Evolutionary conservation across 2,888 invertebrate species (phyloP).

Genomic region (Orthosia gothica): DNA sequence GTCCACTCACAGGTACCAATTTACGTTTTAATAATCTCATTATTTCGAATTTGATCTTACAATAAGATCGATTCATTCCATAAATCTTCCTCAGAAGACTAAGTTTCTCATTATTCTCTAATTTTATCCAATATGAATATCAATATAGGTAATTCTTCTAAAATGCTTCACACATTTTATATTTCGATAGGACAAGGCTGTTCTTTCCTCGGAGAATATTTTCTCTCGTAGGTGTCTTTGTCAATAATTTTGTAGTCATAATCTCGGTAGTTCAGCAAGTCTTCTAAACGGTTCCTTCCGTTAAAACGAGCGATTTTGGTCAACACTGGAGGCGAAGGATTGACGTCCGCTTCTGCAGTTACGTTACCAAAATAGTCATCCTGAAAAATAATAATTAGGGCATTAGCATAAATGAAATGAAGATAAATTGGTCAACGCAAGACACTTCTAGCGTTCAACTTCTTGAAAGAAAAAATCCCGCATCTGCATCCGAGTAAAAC

Average conservation of each 20-base stretch:
- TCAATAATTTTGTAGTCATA: constrained; percentile 83
- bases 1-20: constrained; percentile 5
- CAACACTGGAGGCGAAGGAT: constrained; percentile 80
- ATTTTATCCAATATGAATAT: constrained; percentile 13
- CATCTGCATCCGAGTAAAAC: not conserved
- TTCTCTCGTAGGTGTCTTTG: constrained; percentile 77
- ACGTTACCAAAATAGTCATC: constrained; percentile 84
- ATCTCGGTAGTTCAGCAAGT: constrained; percentile 85
- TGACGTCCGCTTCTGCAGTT: constrained; percentile 81
- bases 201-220: constrained; percentile 78
- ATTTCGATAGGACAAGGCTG: constrained; percentile 77
- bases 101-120: not conserved
- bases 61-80: constrained; percentile 15
- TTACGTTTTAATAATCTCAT: constrained; percentile 45
- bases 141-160: not conserved
- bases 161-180: constrained; percentile 46
- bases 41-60: constrained; percentile 25
- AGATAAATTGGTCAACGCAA: not conserved
- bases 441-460: not conserved
- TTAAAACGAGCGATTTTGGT: constrained; percentile 84
- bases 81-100: not conserved
- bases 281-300: constrained; percentile 82
- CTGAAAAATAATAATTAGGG: constrained; percentile 70
- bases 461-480: not conserved
- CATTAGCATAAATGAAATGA: not conserved